phyloP scores from a whole-genome alignment of 1,140 invertebrate species.

The Forficula auricularia region DNA sequence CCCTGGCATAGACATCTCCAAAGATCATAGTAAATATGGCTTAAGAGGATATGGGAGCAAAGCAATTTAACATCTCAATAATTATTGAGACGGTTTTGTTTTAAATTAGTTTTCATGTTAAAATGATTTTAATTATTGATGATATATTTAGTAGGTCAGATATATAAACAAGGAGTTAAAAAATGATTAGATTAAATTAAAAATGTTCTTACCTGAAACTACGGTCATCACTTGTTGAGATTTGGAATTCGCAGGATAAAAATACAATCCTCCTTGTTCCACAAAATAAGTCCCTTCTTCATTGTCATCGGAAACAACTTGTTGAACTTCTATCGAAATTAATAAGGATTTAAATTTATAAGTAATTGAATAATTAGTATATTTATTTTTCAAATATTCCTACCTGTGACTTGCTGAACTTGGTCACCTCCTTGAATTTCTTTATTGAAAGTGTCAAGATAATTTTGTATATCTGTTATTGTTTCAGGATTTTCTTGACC shows the following conservation, averaged over 20 bases:
- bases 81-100: too few species aligned
- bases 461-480: constrained; percentile 63
- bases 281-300: constrained; percentile 55
- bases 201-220: constrained; percentile 21
- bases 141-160: background rate
- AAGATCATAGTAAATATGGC: too few species aligned
- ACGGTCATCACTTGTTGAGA: constrained; percentile 41
- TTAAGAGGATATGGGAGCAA: too few species aligned
- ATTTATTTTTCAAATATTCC: constrained; percentile 16
- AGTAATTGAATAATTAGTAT: background rate
- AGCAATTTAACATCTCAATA: too few species aligned
- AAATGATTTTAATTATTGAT: background rate
- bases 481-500: constrained; percentile 25
- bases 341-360: background rate
- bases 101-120: too few species aligned
- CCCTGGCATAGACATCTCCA: too few species aligned
- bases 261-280: constrained; percentile 58
- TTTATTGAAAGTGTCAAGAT: constrained; percentile 68
- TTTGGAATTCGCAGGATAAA: constrained; percentile 46
- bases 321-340: constrained; percentile 11
- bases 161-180: background rate
- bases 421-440: constrained; percentile 51
- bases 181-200: background rate
- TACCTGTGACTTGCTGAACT: constrained; percentile 32
- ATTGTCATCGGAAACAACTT: constrained; percentile 22